Evolutionary conservation across 2,113 vertebrate species (phyloP), one percentile per base, ranked within the genome.

Genomic region (Malurus alboscapulatus): DNA sequence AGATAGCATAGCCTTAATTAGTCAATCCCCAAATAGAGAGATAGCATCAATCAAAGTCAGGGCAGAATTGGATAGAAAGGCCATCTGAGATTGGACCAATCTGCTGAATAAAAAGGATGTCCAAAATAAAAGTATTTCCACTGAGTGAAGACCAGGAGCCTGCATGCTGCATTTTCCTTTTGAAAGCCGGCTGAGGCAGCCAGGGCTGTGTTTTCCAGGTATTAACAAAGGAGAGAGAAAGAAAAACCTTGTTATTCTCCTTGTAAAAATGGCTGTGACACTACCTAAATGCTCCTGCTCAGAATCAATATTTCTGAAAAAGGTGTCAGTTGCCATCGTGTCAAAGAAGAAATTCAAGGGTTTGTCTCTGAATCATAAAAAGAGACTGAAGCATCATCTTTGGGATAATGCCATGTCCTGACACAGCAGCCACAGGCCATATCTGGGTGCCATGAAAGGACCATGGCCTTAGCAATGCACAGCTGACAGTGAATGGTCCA

Each of bases 11-110:
- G 44, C 24, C 55, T 91, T 94, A 95, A 94, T 95, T 88, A 96
- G 88, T 91, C 88, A 93, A 45, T 76, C 81, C 50, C 82, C 51
- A 87, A 84, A 87, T 4, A 95, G 89, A 88, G 72, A 91, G 40
- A 93, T 44, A 87, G 29, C 72, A 97, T 93, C 90, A 91, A 61
- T 94, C 93, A 93, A 79, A 92, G 82, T 87, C 88, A 94, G 40
- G 48, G 54, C 36, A 87, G 73, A 90, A 94, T 30, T 77, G 84
- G 66, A 86, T 94, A 4, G 3, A 96, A 95, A 88, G 51, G 84
- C 74, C 45, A 80, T 38, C 59, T 61, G 55, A 93, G 44, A 27
- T 80, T 84, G 30, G 62, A 21, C 30, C 84, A 82, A 73, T 55
- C n/a, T 68, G 68, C 50, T 51, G 42, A 84, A 67, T 62, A 67